Percentiles rank a stretch among this genome's conserved stretches.
Evolutionary conservation across 2,797 vertebrate species (phyloP).

Genomic region (Anas georgica): DNA sequence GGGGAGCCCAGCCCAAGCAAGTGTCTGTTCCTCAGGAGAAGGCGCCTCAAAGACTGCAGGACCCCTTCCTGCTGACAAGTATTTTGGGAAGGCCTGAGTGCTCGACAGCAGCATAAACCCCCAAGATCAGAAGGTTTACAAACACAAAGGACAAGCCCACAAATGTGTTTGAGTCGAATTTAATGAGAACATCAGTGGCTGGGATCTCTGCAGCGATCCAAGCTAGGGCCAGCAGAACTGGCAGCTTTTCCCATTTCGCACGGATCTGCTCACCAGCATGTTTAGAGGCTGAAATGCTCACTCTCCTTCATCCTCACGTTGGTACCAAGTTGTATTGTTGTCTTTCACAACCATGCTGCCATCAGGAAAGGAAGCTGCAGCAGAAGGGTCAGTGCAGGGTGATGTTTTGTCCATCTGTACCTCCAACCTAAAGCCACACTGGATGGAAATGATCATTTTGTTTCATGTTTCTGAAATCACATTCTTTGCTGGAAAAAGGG

Average conservation of each 20-base stretch:
- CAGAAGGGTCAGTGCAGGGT: rapidly evolving
- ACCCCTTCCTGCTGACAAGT: rapidly evolving
- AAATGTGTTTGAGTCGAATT: not conserved
- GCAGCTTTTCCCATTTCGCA: not conserved
- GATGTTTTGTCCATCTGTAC: rapidly evolving
- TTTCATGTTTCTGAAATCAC: not conserved
- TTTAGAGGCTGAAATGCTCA: not conserved
- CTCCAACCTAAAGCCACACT: not conserved
- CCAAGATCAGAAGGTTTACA: not conserved
- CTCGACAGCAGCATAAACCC: not conserved
- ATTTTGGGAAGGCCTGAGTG: rapidly evolving
- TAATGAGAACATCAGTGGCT: not conserved
- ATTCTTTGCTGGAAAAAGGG: not conserved
- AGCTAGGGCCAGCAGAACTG: not conserved
- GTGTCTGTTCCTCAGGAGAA: rapidly evolving
- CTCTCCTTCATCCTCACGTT: not conserved
- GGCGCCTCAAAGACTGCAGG: rapidly evolving
- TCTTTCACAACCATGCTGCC: not conserved
- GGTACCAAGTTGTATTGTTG: not conserved
- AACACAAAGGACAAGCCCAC: not conserved
- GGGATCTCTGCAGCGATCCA: not conserved
- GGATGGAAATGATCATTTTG: not conserved
- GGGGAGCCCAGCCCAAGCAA: rapidly evolving
- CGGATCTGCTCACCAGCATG: not conserved
- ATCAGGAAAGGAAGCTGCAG: not conserved